A percentile compares a stretch with the other conserved stretches of the same genome.
Evolutionary conservation across 2,113 vertebrate species (phyloP).

Genomic region (Synodontis membranacea): DNA sequence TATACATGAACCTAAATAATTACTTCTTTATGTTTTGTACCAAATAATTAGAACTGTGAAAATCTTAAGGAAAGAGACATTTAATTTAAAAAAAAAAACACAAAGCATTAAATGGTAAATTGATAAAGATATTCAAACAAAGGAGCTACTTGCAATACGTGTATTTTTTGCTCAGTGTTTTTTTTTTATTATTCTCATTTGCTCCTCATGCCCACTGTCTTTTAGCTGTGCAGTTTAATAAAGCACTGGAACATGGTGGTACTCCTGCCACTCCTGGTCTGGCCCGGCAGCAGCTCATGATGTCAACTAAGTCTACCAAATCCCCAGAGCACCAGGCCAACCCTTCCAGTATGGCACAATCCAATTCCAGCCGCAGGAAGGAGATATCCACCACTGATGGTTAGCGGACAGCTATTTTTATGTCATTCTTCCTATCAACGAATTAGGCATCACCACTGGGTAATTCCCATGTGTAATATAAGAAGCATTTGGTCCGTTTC

Average conservation of each 20-base stretch:
- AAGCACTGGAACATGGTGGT: conserved; percentile 81
- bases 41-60: not conserved
- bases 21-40: too few relatives aligned
- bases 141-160: not conserved
- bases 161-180: not conserved
- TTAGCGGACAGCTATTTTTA: conserved; percentile 59
- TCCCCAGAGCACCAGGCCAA: conserved; percentile 96
- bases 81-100: not conserved
- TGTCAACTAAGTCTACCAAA: conserved; percentile 92
- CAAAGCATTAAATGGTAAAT: not conserved
- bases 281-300: conserved; percentile 93
- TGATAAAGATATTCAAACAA: not conserved
- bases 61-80: not conserved
- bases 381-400: conserved; percentile 90
- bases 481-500: not conserved
- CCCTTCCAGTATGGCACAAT: conserved; percentile 81
- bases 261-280: conserved; percentile 81
- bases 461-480: not conserved
- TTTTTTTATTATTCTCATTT: conserved; percentile 39
- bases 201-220: conserved; percentile 44
- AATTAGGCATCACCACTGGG: not conserved
- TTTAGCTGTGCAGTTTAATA: conserved; percentile 85
- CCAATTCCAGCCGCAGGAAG: conserved; percentile 91
- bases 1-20: not conserved
- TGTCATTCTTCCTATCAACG: not conserved